phyloP scores from a whole-genome alignment of 2,888 invertebrate genomes.

The Apoda limacodes region DNA sequence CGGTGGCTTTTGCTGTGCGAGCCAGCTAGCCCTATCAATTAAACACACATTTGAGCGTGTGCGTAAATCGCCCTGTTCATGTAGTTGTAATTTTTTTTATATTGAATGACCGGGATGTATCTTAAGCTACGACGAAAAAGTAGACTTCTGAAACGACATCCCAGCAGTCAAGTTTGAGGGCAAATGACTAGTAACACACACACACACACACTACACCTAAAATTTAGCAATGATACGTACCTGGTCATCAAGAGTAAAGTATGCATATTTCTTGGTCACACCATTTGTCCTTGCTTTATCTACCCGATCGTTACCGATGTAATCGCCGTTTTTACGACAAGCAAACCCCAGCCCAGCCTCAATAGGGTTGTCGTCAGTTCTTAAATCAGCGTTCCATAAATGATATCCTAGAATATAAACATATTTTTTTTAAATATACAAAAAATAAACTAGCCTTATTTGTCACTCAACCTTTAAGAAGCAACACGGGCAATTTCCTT shows the following conservation, averaged over 20 bases:
- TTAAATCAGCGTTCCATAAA: constrained; percentile 86
- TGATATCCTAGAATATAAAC: constrained; percentile 74
- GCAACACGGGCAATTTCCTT: no score
- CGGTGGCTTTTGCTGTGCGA: no score
- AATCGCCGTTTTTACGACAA: constrained; percentile 82
- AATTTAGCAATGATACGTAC: constrained; percentile 25
- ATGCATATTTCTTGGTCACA: constrained; percentile 78
- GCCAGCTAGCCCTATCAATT: no score
- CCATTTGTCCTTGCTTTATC: constrained; percentile 75
- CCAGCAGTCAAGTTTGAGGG: no score
- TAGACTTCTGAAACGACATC: no score
- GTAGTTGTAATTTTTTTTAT: no score
- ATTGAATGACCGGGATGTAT: no score
- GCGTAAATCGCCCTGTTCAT: no score
- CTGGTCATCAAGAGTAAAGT: constrained; percentile 76
- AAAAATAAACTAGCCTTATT: not conserved
- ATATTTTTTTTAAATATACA: constrained; percentile 3
- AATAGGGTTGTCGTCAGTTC: constrained; percentile 86
- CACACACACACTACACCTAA: no score
- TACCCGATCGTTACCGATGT: constrained; percentile 81
- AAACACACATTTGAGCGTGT: no score
- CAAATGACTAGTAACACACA: not conserved
- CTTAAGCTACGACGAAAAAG: no score
- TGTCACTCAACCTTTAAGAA: no score
- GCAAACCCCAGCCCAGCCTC: constrained; percentile 85